phyloP scores from a whole-genome alignment of 1,140 invertebrate species.

The Brachionus manjavacas region DNA sequence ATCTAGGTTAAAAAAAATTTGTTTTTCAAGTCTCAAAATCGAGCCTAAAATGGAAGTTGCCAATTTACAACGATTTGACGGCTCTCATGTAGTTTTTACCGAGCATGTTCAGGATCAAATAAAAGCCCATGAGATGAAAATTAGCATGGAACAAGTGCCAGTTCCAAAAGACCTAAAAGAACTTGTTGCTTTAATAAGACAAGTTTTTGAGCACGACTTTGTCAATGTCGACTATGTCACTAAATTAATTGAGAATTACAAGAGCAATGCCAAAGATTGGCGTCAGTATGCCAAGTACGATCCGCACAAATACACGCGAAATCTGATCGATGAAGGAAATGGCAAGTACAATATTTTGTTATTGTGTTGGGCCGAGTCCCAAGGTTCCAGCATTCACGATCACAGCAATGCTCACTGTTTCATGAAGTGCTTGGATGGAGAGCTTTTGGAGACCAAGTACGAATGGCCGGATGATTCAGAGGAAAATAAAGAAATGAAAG shows the following conservation, averaged over 20 bases:
- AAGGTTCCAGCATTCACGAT: slow-evolving; percentile 89
- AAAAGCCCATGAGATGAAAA: background rate
- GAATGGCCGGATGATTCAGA: slow-evolving; percentile 64
- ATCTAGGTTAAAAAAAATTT: slow-evolving; percentile 7
- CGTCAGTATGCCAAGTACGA: slow-evolving; percentile 90
- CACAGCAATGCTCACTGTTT: slow-evolving; percentile 94
- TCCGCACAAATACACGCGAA: slow-evolving; percentile 84
- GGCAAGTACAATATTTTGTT: slow-evolving; percentile 96
- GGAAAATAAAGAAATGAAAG: slow-evolving; percentile 56
- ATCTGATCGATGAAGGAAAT: slow-evolving; percentile 86
- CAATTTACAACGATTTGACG: background rate
- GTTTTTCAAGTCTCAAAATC: background rate
- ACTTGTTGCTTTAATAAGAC: slow-evolving; percentile 68
- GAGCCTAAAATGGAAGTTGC: background rate
- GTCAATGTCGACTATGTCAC: slow-evolving; percentile 84
- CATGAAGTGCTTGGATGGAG: slow-evolving; percentile 70
- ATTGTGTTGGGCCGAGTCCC: slow-evolving; percentile 91
- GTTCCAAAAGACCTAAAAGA: slow-evolving; percentile 62
- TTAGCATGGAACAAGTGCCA: background rate
- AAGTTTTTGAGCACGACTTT: slow-evolving; percentile 69
- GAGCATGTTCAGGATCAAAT: background rate
- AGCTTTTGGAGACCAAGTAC: slow-evolving; percentile 65
- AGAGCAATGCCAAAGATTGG: slow-evolving; percentile 83
- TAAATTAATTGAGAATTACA: slow-evolving; percentile 75
- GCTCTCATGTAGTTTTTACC: background rate